phyloP scores from a whole-genome alignment of 2,888 invertebrate species.

The Melipona bicolor region DNA sequence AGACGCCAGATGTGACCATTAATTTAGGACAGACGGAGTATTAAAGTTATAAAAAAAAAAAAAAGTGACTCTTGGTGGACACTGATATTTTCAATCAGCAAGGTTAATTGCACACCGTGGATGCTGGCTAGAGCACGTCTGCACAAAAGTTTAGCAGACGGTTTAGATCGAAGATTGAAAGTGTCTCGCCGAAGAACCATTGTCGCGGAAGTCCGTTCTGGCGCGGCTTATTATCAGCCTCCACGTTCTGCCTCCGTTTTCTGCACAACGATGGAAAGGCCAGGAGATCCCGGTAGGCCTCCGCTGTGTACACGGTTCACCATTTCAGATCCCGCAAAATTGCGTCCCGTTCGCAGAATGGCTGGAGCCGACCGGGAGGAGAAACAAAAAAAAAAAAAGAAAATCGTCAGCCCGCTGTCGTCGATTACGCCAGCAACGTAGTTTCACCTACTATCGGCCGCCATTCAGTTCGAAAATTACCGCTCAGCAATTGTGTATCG shows the following conservation, averaged over 20 bases:
- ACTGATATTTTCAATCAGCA: not conserved
- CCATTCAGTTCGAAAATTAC: slow-evolving; percentile 9
- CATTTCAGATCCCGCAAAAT: slow-evolving; percentile 53
- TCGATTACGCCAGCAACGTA: not conserved
- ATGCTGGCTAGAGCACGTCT: not conserved
- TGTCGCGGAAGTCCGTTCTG: slow-evolving; percentile 49
- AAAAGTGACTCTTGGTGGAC: too few relatives aligned
- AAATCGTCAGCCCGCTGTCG: slow-evolving; percentile 5
- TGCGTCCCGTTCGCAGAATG: slow-evolving; percentile 42
- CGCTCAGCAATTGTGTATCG: not conserved
- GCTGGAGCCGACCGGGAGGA: not conserved
- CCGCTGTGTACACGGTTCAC: slow-evolving; percentile 34
- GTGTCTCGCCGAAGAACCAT: slow-evolving; percentile 53
- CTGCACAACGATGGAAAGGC: slow-evolving; percentile 39
- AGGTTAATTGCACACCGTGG: slow-evolving; percentile 20
- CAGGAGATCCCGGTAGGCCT: slow-evolving; percentile 25
- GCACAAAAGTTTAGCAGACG: slow-evolving; percentile 29
- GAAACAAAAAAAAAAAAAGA: not conserved
- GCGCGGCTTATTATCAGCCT: slow-evolving; percentile 55
- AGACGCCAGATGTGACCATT: too few relatives aligned
- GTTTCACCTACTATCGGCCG: slow-evolving; percentile 13
- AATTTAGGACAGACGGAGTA: too few relatives aligned
- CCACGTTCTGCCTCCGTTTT: slow-evolving; percentile 29
- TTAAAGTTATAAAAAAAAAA: too few relatives aligned
- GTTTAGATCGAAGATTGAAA: slow-evolving; percentile 56